phyloP scores from a whole-genome alignment of 37 sponge, comb jelly and placozoan genomes.

The Geodia barretti region DNA sequence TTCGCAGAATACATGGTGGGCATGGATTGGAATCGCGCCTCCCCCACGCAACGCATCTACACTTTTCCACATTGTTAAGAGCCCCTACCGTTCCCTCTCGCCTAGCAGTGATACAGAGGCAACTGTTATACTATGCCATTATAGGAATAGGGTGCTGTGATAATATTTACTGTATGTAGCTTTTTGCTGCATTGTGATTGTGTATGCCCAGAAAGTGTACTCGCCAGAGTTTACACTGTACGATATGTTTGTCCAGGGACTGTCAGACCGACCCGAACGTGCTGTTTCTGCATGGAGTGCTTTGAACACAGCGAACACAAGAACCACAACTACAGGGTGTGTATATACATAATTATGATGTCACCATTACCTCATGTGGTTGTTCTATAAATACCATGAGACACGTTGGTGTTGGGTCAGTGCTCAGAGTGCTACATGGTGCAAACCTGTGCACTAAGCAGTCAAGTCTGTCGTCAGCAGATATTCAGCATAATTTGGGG shows the following conservation, averaged over 20 bases:
- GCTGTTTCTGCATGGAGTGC: constrained; percentile 87
- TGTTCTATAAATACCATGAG: no score
- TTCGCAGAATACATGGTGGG: neutral
- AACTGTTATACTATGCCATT: neutral
- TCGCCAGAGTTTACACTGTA: no score
- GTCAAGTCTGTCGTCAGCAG: no score
- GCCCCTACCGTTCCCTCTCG: neutral
- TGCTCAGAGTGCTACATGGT: neutral
- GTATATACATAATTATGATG: neutral
- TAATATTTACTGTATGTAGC: no score
- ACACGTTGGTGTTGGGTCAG: no score
- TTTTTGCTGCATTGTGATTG: neutral
- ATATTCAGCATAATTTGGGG: no score
- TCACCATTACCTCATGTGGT: neutral
- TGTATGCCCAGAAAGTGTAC: neutral
- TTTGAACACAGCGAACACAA: constrained; percentile 87
- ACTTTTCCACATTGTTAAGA: no score
- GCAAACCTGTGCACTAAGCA: no score
- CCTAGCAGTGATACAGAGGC: neutral
- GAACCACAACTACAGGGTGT: constrained; percentile 78
- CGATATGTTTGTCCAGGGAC: constrained; percentile 45
- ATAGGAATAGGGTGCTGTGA: no score
- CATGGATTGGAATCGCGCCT: neutral
- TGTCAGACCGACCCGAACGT: constrained; percentile 91
- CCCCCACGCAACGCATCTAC: no score